Conservation (phyloP, 2,113 vertebrate genomes). For the Cololabis saira region DNA sequence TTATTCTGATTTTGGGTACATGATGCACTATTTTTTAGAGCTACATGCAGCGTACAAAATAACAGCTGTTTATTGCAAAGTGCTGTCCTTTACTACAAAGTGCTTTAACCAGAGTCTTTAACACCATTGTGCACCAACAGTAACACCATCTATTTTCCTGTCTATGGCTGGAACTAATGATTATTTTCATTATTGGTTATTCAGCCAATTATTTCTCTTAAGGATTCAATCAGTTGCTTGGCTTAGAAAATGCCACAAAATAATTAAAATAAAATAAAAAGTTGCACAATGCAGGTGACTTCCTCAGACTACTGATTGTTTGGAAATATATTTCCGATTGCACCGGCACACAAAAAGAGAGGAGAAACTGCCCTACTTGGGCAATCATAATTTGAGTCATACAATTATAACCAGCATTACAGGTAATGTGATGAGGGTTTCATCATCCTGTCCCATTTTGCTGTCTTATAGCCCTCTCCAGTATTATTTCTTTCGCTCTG, state of each 20-base stretch:
- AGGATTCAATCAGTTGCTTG: neutral
- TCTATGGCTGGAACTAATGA: neutral
- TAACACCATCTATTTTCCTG: neutral
- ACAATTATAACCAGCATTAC: conserved; percentile 17
- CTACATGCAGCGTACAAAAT: neutral
- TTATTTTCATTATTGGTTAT: conserved; percentile 2
- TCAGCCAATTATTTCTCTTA: neutral
- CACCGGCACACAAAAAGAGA: neutral
- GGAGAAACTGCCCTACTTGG: neutral
- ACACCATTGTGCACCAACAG: neutral
- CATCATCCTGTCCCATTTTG: conserved; percentile 36
- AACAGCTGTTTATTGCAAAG: neutral
- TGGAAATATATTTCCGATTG: neutral
- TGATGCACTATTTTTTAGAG: neutral
- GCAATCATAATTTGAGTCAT: conserved; percentile 27
- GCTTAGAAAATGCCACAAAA: conserved; percentile 6
- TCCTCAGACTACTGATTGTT: neutral
- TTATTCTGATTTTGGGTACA: too few species aligned
- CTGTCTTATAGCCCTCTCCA: conserved; percentile 21
- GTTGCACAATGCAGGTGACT: neutral
- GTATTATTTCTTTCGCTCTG: conserved; percentile 28
- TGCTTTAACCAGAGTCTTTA: neutral
- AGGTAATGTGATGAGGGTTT: conserved; percentile 14
- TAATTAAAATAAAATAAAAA: neutral
- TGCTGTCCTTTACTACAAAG: neutral